A percentile compares a stretch with the other conserved stretches of the same genome.
phyloP scores from a whole-genome alignment of 2,888 invertebrate species.

The Mesochorus sp. region DNA sequence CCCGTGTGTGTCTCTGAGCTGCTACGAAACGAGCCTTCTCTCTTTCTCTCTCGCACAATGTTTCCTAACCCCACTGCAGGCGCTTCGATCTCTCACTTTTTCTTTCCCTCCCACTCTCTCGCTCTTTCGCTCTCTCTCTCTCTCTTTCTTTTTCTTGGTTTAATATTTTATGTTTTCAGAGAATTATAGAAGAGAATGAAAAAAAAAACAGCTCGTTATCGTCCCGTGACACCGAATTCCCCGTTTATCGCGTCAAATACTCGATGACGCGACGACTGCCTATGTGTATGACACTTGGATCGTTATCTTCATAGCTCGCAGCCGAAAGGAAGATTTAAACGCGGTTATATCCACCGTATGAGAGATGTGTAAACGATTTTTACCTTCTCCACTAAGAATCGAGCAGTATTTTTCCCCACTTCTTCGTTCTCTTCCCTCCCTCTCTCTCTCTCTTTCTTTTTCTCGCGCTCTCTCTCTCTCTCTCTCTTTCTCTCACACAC shows the following conservation, averaged over 20 bases:
- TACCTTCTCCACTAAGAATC: not conserved
- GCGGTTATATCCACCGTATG: not conserved
- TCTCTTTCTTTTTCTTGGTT: no score
- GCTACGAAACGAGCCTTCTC: constrained; percentile 22
- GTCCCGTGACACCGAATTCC: constrained; percentile 39
- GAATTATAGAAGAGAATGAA: not conserved
- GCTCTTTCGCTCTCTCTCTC: not conserved
- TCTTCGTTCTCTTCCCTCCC: not conserved
- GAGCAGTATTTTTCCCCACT: not conserved
- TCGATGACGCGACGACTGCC: not conserved
- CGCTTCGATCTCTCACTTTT: not conserved
- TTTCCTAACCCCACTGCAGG: not conserved
- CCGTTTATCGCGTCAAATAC: not conserved
- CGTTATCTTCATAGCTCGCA: constrained; percentile 24
- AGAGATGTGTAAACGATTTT: not conserved
- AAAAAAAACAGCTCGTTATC: constrained; percentile 16
- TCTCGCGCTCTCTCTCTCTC: not conserved
- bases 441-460: not conserved
- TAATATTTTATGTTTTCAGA: not conserved
- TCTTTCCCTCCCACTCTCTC: constrained; percentile 3
- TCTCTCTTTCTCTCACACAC: not conserved
- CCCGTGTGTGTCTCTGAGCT: constrained; percentile 19
- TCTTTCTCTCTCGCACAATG: not conserved
- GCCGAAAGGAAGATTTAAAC: constrained; percentile 4
- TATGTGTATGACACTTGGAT: constrained; percentile 22